Evolutionary conservation across 2,113 vertebrate species (phyloP), one percentile per base, ranked within the genome.

Genomic region (Lamprotornis superbus): DNA sequence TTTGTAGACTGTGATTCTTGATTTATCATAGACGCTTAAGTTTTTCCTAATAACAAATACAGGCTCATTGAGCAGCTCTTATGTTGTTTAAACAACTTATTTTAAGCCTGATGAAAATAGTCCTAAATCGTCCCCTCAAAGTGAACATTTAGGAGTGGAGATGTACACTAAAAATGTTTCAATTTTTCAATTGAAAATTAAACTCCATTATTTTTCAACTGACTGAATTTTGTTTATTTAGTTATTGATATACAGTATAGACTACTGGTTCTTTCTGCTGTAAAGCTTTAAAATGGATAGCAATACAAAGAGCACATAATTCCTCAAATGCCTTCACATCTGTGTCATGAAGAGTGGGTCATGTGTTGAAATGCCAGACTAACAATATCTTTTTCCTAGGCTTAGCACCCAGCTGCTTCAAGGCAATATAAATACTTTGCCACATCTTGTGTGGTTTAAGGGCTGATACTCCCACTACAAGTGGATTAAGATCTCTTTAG

Each of bases 401-500:
- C 20, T 78, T 42, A 76, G 23, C 24, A 81, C 7, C 47, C 42
- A 25, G 30, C 39, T 78, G 22, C 28, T 60, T 67, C 59, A n/a
- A 44, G 39, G 67, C n/a, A 9, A 9, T 81, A 18, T 4, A 77
- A 27, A n/a, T 52, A 31, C 61, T 64, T 68, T 28, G 35, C n/a
- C 12, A 8, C 22, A 57, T 60, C 20, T 30, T 7, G 1, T n/a
- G 25, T 31, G 28, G 69, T 63, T 65, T 80, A 61, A 53, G n/a
- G 46, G 42, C 46, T 83, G 71, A 56, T 88, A 24, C 31, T 87
- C 31, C 46, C 7, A 3, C 33, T 87, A 7, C 23, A 27, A 68
- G 52, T 77, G 35, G 68, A 78, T 81, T 75, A 90, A 87, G 55
- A 70, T 25, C 18, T 73, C 79, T 93, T 87, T 67, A 79, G 52